These are phyloP conservation scores for Anisognathus igniventris DNA, from an alignment of 2,797 vertebrate genomes.

Conservation along the genomic window DNA sequence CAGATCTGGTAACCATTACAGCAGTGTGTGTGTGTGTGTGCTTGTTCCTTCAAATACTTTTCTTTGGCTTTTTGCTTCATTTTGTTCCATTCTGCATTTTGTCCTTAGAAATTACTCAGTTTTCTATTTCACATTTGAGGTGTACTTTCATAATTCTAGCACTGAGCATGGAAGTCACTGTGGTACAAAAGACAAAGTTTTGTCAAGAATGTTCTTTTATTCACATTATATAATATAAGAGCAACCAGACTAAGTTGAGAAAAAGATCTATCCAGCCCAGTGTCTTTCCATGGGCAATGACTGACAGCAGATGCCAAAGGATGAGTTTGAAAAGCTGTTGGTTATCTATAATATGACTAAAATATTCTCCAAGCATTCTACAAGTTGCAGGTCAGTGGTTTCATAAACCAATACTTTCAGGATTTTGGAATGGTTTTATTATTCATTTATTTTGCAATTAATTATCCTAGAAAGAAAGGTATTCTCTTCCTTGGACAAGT, in stretches of 20 bases:
- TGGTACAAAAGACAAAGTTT: not conserved
- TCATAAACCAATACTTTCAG: not conserved
- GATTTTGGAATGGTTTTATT: rapidly evolving
- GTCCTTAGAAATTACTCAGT: not conserved
- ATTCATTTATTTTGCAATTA: not conserved
- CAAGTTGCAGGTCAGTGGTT: not conserved
- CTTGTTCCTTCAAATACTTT: not conserved
- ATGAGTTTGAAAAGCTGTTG: not conserved
- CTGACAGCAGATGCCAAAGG: not conserved
- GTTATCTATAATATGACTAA: not conserved
- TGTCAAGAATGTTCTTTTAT: not conserved
- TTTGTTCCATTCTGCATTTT: not conserved
- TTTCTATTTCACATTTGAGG: not conserved
- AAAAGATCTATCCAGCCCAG: not conserved
- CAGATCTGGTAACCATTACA: not conserved
- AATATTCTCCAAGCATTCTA: not conserved
- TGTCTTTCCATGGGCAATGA: not conserved
- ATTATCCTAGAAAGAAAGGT: not conserved
- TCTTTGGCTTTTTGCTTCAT: not conserved
- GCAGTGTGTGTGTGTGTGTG: not conserved
- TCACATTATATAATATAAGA: not conserved
- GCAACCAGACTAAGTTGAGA: not conserved
- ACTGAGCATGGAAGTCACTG: not conserved
- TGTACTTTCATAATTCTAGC: not conserved
- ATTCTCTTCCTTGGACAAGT: not conserved